These are phyloP conservation scores for Lepisosteus oculatus DNA, from an alignment of 2,113 vertebrate species.

Conservation along the genomic window DNA sequence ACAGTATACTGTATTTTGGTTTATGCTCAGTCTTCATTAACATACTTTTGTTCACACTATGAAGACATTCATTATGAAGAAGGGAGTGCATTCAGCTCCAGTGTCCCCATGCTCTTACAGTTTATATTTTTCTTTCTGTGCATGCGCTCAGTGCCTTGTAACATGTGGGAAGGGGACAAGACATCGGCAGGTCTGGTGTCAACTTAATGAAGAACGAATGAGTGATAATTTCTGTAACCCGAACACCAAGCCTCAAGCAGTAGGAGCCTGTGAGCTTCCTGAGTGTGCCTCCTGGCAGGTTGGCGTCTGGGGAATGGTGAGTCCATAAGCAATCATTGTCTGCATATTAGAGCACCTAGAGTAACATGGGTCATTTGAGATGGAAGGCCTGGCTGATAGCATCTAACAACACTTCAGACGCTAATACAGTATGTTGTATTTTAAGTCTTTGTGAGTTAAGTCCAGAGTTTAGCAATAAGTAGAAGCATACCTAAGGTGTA, in stretches of 20 bases:
- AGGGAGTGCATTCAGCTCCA: background rate
- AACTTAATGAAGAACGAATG: conserved; percentile 68
- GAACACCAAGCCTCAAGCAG: conserved; percentile 66
- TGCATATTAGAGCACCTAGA: background rate
- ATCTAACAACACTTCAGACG: conserved; percentile 40
- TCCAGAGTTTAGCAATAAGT: too few species aligned
- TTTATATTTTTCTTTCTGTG: background rate
- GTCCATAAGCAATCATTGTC: conserved; percentile 39
- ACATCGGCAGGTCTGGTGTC: conserved; percentile 82
- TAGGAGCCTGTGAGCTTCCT: conserved; percentile 71
- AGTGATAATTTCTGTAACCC: conserved; percentile 77
- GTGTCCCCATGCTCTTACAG: background rate
- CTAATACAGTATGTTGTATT: background rate
- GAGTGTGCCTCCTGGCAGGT: conserved; percentile 87
- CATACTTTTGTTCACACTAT: too few species aligned
- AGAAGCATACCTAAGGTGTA: too few species aligned
- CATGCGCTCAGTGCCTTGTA: conserved; percentile 73
- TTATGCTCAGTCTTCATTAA: too few species aligned
- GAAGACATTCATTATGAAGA: background rate
- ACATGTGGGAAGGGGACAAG: conserved; percentile 85
- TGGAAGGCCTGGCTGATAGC: conserved; percentile 27
- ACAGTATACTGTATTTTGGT: too few species aligned
- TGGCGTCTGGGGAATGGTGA: conserved; percentile 88
- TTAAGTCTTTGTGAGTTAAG: background rate
- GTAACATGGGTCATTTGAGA: background rate